Evolutionary conservation across 1,140 invertebrate species (phyloP).

Genomic region (Orchestia grillus): DNA sequence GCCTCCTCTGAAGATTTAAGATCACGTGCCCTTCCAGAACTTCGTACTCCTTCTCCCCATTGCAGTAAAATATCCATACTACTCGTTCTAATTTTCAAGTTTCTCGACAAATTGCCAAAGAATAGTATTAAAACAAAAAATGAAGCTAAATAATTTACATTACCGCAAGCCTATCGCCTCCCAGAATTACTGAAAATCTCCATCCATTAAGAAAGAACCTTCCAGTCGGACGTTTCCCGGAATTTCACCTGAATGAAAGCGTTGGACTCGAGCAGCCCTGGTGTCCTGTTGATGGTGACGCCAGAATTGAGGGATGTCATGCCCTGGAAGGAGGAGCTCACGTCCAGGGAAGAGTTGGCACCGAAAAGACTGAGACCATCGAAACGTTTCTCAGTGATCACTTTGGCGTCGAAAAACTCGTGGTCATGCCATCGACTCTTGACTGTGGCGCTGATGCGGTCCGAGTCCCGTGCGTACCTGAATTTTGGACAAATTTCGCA

Average conservation of each 20-base stretch:
- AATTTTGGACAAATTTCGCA: not conserved
- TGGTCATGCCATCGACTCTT: conserved; percentile 65
- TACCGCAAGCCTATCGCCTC: not conserved
- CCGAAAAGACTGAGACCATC: conserved; percentile 62
- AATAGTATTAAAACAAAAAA: not conserved
- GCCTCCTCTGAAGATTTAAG: not conserved
- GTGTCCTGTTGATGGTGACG: conserved; percentile 66
- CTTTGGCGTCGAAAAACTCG: conserved; percentile 63
- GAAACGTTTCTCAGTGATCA: conserved; percentile 64
- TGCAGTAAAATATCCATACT: not conserved
- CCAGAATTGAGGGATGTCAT: conserved; percentile 66
- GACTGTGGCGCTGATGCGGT: conserved; percentile 65
- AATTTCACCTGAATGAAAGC: conserved; percentile 62
- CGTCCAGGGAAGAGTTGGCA: conserved; percentile 66
- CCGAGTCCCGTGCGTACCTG: conserved; percentile 60
- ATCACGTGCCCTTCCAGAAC: not conserved
- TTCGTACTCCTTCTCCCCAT: not conserved
- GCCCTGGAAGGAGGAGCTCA: conserved; percentile 69
- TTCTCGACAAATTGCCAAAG: not conserved
- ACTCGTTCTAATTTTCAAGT: not conserved
- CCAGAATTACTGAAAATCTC: not conserved
- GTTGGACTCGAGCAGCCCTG: conserved; percentile 65
- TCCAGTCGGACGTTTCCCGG: not conserved
- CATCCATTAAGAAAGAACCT: not conserved
- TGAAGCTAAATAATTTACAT: not conserved